Evolutionary conservation across 1,140 invertebrate species (phyloP), one percentile per base, ranked within the genome.

Genomic region (Cryptotermes secundus): DNA sequence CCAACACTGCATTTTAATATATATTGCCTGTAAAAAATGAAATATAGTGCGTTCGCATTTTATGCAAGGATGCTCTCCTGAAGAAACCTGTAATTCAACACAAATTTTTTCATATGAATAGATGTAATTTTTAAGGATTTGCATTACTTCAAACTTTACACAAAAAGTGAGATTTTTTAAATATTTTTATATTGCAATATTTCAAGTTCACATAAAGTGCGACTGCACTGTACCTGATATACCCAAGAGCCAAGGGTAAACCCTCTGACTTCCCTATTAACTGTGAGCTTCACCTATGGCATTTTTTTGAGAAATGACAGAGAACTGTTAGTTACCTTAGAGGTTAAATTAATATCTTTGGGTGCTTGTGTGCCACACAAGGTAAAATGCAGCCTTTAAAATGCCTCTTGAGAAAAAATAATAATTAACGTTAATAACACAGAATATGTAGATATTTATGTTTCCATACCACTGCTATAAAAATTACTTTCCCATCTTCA

Each of bases 301-400:
- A n/a, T 26, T 59, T 16, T 6, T 59, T 16, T 59, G 6, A 59
- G 24, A 59, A 72, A 31, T 72, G 59, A 72, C 59, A 14, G 6
- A 72, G 26, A n/a, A 26, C 7, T 72, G n/a, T 38, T 38, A 38
- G 4, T n/a, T n/a, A n/a, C n/a, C 26, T 72, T 72, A 6, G 3
- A 31, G 31, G n/a, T n/a, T 72, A 72, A 72, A 72, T n/a, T 72
- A 72, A 72, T 72, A 72, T 72, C 59, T n/a, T 72, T 31, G n/a
- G n/a, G 59, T 72, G 59, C 45, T 72, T 31, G n/a, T 10, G n/a
- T 16, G 31, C 26, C 59, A 72, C 59, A 72, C 3, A 49, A 72
- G n/a, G 59, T 72, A n/a, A n/a, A 72, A 72, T 31, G 26, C 14
- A 72, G 3, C 59, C 59, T 72, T 72, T 72, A 72, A 72, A 72